phyloP scores from a whole-genome alignment of 2,113 vertebrate species.

The Heterocephalus glaber region DNA sequence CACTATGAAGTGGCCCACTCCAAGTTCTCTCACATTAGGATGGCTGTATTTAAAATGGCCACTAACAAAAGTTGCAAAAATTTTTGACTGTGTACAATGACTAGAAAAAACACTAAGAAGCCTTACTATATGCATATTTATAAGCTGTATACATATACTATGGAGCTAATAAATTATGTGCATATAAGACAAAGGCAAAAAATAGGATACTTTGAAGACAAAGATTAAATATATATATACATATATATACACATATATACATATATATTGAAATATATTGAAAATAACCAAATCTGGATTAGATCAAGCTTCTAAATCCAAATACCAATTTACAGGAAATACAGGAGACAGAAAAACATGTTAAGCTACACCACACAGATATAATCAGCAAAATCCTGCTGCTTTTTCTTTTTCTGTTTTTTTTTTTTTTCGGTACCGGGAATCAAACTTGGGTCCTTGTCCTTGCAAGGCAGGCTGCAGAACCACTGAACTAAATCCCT shows the following conservation, averaged over 20 bases:
- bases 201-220: background rate
- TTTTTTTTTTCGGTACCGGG: too few relatives aligned
- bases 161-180: background rate
- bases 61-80: background rate
- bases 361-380: background rate
- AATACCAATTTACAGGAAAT: background rate
- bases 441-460: too few relatives aligned
- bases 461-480: too few relatives aligned
- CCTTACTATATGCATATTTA: background rate
- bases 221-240: background rate
- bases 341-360: background rate
- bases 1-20: background rate
- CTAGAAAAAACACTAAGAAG: conserved; percentile 26
- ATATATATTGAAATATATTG: background rate
- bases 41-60: background rate
- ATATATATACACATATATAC: background rate
- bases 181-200: background rate
- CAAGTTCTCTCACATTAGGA: background rate
- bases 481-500: too few relatives aligned
- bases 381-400: conserved; percentile 10
- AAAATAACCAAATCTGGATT: conserved; percentile 14
- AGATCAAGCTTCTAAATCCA: background rate
- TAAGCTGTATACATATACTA: background rate
- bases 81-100: background rate
- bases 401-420: too few relatives aligned